Evolutionary conservation across 1,140 invertebrate genomes (phyloP), one percentile per base, ranked within the genome.

Genomic region (Oryzaephilus surinamensis): DNA sequence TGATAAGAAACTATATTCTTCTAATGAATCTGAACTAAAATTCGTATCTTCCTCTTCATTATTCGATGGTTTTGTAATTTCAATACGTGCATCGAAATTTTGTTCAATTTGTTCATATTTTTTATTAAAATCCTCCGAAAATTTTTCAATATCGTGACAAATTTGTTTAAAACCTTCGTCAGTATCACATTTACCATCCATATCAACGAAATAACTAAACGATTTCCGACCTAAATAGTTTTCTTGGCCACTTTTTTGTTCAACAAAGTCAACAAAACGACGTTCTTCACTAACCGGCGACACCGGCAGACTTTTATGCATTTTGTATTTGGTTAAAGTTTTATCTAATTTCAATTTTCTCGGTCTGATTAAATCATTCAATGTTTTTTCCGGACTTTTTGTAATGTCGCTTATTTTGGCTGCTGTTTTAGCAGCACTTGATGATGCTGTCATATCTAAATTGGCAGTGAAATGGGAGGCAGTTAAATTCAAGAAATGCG

Each of bases 1-100:
- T 44, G 70, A 67, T 47, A 67, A 70, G 10, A 74, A 60, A 46
- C 71, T 72, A 47, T 77, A 79, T 33, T 79, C 76, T 60, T 83
- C 80, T 13, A 83, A 59, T 1, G 79, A 82, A 64, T 84, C 81
- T 8, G 80, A 81, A 35, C 79, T 82, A 38, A 82, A 82, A 51
- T 79, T 81, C 0, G 72, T 77, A 33, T 79, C 71, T 5, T 75
- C 72, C 65, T 70, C 40, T 13, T 52, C 41, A n/a, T n/a, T n/a
- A n/a, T n/a, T n/a, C n/a, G n/a, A n/a, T n/a, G n/a, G n/a, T n/a
- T n/a, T n/a, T n/a, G n/a, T 32, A 18, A 11, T 11, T 11, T 6
- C 10, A 21, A 21, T 6, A 21, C 10, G 3, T 11, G 34, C 24
- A 30, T 45, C 37, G 38, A 46, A 50, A 18, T 44, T 48, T 32